Conservation (phyloP, 2,888 invertebrate species). For the Hypsopygia costalis region DNA sequence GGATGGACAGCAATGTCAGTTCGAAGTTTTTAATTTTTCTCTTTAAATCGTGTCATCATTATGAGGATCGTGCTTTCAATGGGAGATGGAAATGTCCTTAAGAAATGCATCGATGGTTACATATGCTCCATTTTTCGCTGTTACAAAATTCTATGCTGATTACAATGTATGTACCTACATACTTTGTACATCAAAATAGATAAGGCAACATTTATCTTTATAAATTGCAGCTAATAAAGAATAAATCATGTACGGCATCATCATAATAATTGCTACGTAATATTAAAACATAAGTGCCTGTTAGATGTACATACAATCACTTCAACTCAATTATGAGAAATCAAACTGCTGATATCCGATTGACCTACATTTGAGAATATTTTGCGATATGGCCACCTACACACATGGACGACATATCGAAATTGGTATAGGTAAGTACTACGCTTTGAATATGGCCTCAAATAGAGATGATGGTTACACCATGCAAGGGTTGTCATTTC, state of each 20-base stretch:
- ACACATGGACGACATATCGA: conserved; percentile 50
- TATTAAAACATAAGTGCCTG: conserved; percentile 55
- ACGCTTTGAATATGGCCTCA: conserved; percentile 45
- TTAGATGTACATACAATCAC: conserved; percentile 65
- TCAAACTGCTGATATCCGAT: conserved; percentile 50
- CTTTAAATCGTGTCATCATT: too few species aligned
- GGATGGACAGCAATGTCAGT: too few species aligned
- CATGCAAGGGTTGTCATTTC: conserved; percentile 11
- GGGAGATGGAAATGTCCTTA: too few species aligned
- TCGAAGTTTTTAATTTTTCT: too few species aligned
- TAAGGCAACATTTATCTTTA: conserved; percentile 44
- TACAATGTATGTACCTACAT: too few species aligned
- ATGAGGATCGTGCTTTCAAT: too few species aligned
- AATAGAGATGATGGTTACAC: conserved; percentile 16
- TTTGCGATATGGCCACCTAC: conserved; percentile 62
- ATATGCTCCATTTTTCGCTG: too few species aligned
- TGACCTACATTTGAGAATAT: conserved; percentile 57
- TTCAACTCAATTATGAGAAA: conserved; percentile 54
- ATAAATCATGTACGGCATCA: conserved; percentile 54
- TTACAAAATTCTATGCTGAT: too few species aligned
- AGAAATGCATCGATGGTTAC: too few species aligned
- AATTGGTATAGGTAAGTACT: conserved; percentile 43
- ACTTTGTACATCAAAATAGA: conserved; percentile 2
- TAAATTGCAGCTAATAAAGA: conserved; percentile 60
- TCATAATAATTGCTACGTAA: conserved; percentile 53